Evolutionary conservation across 2,113 vertebrate species (phyloP).

Genomic region (Picathartes gymnocephalus): DNA sequence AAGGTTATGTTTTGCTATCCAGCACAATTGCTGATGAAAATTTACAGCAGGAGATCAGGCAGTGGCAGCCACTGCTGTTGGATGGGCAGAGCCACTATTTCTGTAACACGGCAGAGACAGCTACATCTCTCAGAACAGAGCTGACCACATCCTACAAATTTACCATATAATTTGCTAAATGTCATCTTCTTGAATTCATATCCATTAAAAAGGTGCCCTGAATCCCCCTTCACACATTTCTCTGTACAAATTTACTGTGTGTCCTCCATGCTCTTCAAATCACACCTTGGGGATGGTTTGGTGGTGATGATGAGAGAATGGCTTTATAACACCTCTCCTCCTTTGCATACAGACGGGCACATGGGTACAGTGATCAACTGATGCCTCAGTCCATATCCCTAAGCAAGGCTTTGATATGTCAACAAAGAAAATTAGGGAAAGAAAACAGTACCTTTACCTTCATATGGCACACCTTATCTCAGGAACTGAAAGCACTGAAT

Average conservation of each 20-base stretch:
- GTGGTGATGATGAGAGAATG: neutral
- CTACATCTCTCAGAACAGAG: neutral
- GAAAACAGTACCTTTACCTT: neutral
- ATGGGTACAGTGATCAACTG: neutral
- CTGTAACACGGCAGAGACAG: neutral
- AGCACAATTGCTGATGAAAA: neutral
- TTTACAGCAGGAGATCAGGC: neutral
- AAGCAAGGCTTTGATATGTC: neutral
- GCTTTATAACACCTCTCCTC: neutral
- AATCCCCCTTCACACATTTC: neutral
- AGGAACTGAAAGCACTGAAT: neutral
- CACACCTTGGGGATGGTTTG: neutral
- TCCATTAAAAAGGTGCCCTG: neutral
- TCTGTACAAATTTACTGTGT: neutral
- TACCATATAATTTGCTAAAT: neutral
- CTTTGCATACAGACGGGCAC: neutral
- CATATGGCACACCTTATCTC: neutral
- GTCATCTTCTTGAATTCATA: neutral
- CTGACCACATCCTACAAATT: neutral
- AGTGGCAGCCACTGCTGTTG: neutral
- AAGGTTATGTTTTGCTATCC: neutral
- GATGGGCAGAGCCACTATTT: neutral
- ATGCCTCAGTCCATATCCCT: neutral
- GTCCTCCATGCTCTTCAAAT: neutral
- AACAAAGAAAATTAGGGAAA: neutral